Conservation (phyloP, 2,888 invertebrate genomes). For the Drosophila kanekoi region DNA sequence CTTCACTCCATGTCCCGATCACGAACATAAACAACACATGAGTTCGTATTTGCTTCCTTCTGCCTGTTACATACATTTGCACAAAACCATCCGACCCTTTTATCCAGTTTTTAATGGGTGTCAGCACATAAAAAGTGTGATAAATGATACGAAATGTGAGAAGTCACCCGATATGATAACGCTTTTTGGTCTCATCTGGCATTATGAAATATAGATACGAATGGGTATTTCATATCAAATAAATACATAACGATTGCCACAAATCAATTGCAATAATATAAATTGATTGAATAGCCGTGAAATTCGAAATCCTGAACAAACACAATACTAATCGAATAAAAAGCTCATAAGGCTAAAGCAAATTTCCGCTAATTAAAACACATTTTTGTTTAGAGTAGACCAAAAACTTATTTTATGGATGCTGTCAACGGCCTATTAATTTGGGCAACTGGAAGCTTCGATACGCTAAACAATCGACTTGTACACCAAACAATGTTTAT, state of each 20-base stretch:
- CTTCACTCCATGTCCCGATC: too few relatives aligned
- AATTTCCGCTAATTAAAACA: constrained; percentile 24
- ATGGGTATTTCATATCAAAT: constrained; percentile 12
- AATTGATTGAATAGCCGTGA: constrained; percentile 10
- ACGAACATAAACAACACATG: too few relatives aligned
- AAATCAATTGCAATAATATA: constrained; percentile 8
- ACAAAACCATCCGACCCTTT: too few relatives aligned
- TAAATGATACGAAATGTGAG: constrained; percentile 42
- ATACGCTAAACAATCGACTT: constrained; percentile 1
- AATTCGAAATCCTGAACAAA: background rate
- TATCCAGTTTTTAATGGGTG: too few relatives aligned
- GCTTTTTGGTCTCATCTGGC: constrained; percentile 12
- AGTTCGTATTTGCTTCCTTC: too few relatives aligned
- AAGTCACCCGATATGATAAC: constrained; percentile 38
- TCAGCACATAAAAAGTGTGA: constrained; percentile 16
- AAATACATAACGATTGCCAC: constrained; percentile 12
- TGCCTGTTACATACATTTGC: too few relatives aligned
- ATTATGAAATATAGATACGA: constrained; percentile 36
- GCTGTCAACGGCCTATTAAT: constrained; percentile 12
- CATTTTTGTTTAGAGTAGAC: constrained; percentile 10
- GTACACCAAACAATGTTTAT: background rate
- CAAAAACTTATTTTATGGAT: background rate
- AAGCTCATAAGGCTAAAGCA: background rate
- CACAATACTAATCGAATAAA: constrained; percentile 2
- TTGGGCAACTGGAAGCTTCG: constrained; percentile 8